phyloP scores from a whole-genome alignment of 2,113 vertebrate genomes.

The Cynoglossus semilaevis region DNA sequence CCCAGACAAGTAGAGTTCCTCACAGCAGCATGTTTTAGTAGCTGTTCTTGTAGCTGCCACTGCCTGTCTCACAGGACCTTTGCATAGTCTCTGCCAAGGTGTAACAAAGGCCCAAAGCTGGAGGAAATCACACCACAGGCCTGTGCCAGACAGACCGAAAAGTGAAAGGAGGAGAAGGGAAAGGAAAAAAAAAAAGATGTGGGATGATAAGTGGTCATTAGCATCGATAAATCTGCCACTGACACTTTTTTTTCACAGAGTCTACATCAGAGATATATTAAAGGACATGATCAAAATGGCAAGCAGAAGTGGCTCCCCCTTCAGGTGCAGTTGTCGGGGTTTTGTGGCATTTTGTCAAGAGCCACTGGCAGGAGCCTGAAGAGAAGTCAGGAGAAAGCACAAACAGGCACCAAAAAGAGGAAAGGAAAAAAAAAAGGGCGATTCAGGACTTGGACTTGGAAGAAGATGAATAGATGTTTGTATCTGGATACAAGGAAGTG shows the following conservation, averaged over 20 bases:
- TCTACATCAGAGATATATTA: conserved; percentile 35
- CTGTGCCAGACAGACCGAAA: conserved; percentile 24
- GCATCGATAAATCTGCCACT: conserved; percentile 13
- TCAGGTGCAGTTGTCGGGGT: conserved; percentile 34
- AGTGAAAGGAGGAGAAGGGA: conserved; percentile 7
- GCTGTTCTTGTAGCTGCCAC: conserved; percentile 54
- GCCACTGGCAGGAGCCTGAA: conserved; percentile 45
- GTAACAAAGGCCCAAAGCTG: conserved; percentile 46
- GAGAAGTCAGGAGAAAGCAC: conserved; percentile 5
- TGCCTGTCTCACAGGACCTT: conserved; percentile 31
- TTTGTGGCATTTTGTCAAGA: conserved; percentile 43
- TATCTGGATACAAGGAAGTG: conserved; percentile 25
- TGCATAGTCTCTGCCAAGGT: conserved; percentile 43
- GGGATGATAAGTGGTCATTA: conserved; percentile 23
- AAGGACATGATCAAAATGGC: conserved; percentile 42
- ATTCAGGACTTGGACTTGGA: conserved; percentile 12
- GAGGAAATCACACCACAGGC: conserved; percentile 37
- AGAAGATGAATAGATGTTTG: conserved; percentile 29
- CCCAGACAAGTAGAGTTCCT: conserved; percentile 13
- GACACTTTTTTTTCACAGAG: conserved; percentile 23
- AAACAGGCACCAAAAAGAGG: background rate
- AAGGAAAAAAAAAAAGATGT: conserved; percentile 3
- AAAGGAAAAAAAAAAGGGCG: conserved; percentile 21
- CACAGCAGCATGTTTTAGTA: conserved; percentile 44
- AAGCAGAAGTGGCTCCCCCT: conserved; percentile 28